A percentile compares a stretch with the other conserved stretches of the same genome.
Evolutionary conservation across 1,140 invertebrate species (phyloP).

Genomic region (Venturia canescens): DNA sequence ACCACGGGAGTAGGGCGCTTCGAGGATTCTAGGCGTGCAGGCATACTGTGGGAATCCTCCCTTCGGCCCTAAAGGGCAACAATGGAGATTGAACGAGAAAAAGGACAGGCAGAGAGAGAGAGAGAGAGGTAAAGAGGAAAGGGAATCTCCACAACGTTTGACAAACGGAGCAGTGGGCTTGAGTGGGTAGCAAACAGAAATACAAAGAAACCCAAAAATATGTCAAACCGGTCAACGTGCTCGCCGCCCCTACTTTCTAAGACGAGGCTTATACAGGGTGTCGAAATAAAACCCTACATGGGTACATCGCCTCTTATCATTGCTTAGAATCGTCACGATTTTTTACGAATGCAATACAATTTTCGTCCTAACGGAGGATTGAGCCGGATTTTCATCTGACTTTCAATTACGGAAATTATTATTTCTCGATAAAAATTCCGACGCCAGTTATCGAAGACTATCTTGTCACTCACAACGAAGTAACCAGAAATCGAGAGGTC

Average conservation of each 20-base stretch:
- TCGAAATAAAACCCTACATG: slow-evolving; percentile 7
- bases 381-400: no score
- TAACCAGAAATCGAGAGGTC: no score
- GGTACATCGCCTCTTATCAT: not conserved
- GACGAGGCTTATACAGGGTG: slow-evolving; percentile 49
- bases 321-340: slow-evolving; percentile 8
- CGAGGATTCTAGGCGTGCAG: slow-evolving; percentile 44
- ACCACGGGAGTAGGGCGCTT: slow-evolving; percentile 43
- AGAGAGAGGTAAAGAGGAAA: slow-evolving; percentile 48
- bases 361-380: no score
- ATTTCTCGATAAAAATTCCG: no score
- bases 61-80: slow-evolving; percentile 56
- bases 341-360: no score
- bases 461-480: no score
- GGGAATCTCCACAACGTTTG: slow-evolving; percentile 52
- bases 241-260: slow-evolving; percentile 44
- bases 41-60: slow-evolving; percentile 55
- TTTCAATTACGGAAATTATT: no score
- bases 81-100: slow-evolving; percentile 51
- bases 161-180: slow-evolving; percentile 62
- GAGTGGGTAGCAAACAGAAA: slow-evolving; percentile 71
- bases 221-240: slow-evolving; percentile 64
- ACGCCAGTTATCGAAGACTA: no score
- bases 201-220: slow-evolving; percentile 70
- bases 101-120: slow-evolving; percentile 47